Conservation (phyloP, 2,888 invertebrate species). For the Steromphala cineraria region DNA sequence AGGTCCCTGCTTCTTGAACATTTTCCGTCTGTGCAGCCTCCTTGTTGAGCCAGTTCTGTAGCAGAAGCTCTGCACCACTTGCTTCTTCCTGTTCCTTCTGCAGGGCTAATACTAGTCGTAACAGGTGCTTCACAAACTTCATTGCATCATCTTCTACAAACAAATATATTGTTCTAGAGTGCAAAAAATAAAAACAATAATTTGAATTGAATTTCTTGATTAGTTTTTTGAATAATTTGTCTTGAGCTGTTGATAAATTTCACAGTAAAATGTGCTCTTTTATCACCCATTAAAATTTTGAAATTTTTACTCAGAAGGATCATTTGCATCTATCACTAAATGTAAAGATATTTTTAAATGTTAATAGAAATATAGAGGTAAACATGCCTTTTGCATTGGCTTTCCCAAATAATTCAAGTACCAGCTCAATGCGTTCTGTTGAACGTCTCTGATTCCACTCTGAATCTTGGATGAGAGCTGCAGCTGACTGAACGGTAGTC, state of each 20-base stretch:
- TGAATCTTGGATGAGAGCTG: constrained; percentile 60
- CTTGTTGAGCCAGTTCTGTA: constrained; percentile 55
- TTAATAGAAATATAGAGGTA: too few relatives aligned
- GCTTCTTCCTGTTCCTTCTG: constrained; percentile 59
- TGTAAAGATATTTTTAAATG: too few relatives aligned
- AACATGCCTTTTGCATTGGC: not conserved
- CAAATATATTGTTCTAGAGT: too few relatives aligned
- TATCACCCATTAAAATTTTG: too few relatives aligned
- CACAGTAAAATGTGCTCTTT: too few relatives aligned
- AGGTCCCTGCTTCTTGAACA: constrained; percentile 64
- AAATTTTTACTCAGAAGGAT: too few relatives aligned
- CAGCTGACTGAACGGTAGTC: constrained; percentile 56
- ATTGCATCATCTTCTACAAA: not conserved
- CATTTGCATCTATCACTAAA: too few relatives aligned
- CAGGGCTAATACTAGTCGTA: constrained; percentile 48
- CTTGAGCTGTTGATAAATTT: too few relatives aligned
- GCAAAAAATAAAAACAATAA: too few relatives aligned
- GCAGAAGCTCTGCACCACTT: constrained; percentile 10
- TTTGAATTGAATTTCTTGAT: too few relatives aligned
- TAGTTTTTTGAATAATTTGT: too few relatives aligned
- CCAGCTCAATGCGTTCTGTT: constrained; percentile 55
- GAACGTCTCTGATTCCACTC: constrained; percentile 39
- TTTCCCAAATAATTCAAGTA: constrained; percentile 40
- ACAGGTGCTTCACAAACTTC: constrained; percentile 36
- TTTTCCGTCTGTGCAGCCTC: constrained; percentile 61